These are phyloP conservation scores for Stegodyphus mimosarum DNA, from an alignment of 1,140 invertebrate genomes.

Conservation along the genomic window DNA sequence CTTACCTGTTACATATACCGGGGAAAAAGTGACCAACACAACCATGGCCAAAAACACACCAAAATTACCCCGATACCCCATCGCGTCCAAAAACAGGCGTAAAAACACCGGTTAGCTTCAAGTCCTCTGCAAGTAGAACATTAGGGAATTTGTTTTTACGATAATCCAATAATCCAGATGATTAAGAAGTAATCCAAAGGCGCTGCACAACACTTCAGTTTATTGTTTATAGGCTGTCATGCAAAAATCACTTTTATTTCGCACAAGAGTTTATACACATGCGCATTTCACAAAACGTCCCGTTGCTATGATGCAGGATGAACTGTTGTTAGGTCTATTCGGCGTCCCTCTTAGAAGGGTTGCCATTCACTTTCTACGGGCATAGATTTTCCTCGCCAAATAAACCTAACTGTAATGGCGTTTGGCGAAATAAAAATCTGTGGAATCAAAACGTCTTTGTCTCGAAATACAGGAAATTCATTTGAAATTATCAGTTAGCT, in stretches of 20 bases:
- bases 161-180: not conserved
- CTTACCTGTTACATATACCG: not conserved
- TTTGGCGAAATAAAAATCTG: no score
- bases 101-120: not conserved
- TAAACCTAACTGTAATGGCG: no score
- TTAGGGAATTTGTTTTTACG: not conserved
- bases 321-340: not conserved
- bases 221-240: not conserved
- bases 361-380: not conserved
- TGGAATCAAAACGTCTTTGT: no score
- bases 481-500: no score
- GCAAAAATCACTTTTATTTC: not conserved
- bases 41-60: not conserved
- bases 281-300: not conserved
- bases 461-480: no score
- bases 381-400: not conserved
- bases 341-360: not conserved
- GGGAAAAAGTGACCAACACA: not conserved
- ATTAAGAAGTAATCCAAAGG: not conserved
- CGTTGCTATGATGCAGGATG: not conserved
- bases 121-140: not conserved
- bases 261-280: not conserved
- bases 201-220: not conserved
- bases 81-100: not conserved
- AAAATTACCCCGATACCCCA: not conserved